These are phyloP conservation scores for Grammomys surdaster DNA, from an alignment of 2,113 vertebrate species.

Conservation along the genomic window DNA sequence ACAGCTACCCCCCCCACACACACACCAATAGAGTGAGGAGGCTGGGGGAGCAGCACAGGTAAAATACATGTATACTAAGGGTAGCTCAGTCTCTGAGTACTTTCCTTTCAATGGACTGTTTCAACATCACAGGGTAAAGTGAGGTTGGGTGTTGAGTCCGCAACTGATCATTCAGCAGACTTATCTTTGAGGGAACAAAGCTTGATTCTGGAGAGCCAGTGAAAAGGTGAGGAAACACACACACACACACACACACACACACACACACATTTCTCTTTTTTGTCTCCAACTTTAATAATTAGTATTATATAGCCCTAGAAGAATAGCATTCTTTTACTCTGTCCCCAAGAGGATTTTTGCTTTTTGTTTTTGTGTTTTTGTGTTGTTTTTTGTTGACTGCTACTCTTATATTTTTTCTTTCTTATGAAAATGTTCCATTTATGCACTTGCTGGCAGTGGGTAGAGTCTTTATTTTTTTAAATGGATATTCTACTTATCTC, in stretches of 20 bases:
- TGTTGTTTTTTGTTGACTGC: neutral
- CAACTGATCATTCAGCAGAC: no score
- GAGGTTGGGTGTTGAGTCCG: no score
- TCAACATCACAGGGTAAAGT: no score
- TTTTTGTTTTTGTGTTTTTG: no score
- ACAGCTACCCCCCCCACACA: neutral
- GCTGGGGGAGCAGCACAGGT: neutral
- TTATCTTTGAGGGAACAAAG: no score
- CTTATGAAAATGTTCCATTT: slow-evolving; percentile 1
- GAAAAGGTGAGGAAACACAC: no score
- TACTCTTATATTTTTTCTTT: neutral
- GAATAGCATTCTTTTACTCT: slow-evolving; percentile 23
- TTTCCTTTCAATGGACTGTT: no score
- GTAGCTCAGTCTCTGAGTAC: neutral
- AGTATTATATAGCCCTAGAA: neutral
- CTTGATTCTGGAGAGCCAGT: no score
- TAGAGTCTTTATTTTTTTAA: neutral
- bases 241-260: no score
- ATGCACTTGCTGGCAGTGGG: neutral
- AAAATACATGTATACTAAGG: neutral
- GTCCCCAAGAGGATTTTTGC: neutral
- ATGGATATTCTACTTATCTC: no score
- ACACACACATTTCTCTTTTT: no score
- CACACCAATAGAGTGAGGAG: no score
- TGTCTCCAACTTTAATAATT: neutral